Evolutionary conservation across 1,140 invertebrate genomes (phyloP), one percentile per base, ranked within the genome.

Genomic region (Rhynchophorus ferrugineus): DNA sequence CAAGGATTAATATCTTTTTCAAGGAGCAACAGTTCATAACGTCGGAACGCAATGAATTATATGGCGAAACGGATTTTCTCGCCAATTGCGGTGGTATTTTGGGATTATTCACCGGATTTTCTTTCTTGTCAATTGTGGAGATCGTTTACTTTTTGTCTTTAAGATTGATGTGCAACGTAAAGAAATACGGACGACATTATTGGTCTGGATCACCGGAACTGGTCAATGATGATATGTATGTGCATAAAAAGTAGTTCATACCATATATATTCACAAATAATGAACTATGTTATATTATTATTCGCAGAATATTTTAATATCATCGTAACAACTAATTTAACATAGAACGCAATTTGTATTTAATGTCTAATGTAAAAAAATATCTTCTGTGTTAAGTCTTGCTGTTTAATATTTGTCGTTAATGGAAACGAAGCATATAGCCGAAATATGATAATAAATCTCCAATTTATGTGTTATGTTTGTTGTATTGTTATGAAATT

Each of bases 61-160:
- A 79, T 57, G 79, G 81, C 0, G 70, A 75, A 29, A 79, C 78
- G 0, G 80, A 82, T 56, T 78, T 83, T 60, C 71, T 83, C 7
- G 80, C 81, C 16, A 81, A 81, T 57, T 80, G 78, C 53, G 82
- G 82, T 1, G 81, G 81, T 47, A 70, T 83, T 36, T 72, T 82
- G 7, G 80, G 82, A 1, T 70, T 84, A 1, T 83, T 81, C 56
- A 77, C 80, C 66, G 81, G 82, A 2, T 81, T 84, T 63, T 83
- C 81, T 2, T 74, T 83, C 50, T 63, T 83, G 1, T 82, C 80
- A 37, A 66, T 82, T 6, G 73, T 78, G 0, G 82, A 84, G 69
- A 72, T 83, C n/a, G 19, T 82, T 2, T 84, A 84, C 62, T 82
- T 81, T 58, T 65, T 80, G 11, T 76, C 74, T 8, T 60, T 78